Evolutionary conservation across 2,797 vertebrate genomes (phyloP).

Genomic region (Tauraco hartlaubi): DNA sequence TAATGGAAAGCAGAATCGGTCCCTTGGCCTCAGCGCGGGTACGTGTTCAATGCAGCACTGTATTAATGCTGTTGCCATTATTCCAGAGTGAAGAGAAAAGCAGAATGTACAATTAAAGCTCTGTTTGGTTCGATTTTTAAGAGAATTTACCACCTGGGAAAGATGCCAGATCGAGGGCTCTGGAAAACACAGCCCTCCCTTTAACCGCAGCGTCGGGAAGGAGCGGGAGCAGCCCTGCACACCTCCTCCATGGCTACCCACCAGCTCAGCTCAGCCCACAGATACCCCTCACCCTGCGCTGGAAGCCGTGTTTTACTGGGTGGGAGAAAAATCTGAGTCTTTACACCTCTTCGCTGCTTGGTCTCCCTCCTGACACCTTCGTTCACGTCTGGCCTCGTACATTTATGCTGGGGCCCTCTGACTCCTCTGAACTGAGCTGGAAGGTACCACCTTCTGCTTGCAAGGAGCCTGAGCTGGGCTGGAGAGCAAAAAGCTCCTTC

Average conservation of each 20-base stretch:
- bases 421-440: not conserved
- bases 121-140: conserved; percentile 19
- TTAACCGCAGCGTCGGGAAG: not conserved
- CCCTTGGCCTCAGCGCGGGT: not conserved
- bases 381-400: not conserved
- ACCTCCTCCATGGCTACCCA: not conserved
- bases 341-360: not conserved
- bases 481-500: not conserved
- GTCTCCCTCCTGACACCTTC: not conserved
- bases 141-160: conserved; percentile 44
- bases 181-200: conserved; percentile 1
- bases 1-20: conserved; percentile 27
- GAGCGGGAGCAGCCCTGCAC: not conserved
- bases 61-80: conserved; percentile 18
- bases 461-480: not conserved
- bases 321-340: not conserved
- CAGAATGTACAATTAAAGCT: conserved; percentile 49
- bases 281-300: not conserved
- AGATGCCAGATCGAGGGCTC: not conserved
- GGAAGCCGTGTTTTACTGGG: not conserved
- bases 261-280: not conserved
- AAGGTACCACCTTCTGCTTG: not conserved
- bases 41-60: not conserved
- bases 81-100: conserved; percentile 34
- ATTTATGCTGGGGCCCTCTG: not conserved